These are phyloP conservation scores for Gymnorhina tibicen DNA, from an alignment of 2,113 vertebrate genomes.

Conservation along the genomic window DNA sequence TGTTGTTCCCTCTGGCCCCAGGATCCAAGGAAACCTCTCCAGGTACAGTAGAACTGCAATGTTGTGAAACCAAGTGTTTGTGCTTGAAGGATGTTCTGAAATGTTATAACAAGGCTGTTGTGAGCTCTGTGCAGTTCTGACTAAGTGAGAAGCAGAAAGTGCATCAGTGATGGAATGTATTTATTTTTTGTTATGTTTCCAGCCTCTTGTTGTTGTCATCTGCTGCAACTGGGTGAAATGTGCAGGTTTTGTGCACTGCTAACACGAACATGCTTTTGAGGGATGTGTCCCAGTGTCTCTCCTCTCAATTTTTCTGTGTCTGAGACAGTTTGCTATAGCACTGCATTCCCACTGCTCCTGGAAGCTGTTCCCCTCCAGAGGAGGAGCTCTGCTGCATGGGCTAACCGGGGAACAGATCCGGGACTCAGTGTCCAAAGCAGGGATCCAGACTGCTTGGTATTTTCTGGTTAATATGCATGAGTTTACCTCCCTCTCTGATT, in stretches of 20 bases:
- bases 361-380: neutral
- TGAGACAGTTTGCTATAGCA: neutral
- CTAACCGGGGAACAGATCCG: rapidly evolving
- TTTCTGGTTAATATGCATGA: neutral
- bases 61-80: neutral
- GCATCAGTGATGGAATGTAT: neutral
- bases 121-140: neutral
- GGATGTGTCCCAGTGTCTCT: neutral
- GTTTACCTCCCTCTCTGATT: neutral
- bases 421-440: rapidly evolving
- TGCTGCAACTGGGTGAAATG: neutral
- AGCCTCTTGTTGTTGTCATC: neutral
- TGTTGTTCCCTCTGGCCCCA: neutral
- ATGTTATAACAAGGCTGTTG: neutral
- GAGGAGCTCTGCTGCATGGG: neutral
- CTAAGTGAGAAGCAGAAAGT: neutral
- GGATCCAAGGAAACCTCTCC: neutral
- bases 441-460: neutral
- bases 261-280: neutral
- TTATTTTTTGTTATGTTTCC: neutral
- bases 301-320: too few relatives aligned
- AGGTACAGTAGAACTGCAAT: neutral
- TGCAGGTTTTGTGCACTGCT: neutral
- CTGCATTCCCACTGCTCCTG: neutral
- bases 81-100: neutral